Base-by-base conservation (phyloP, 2,113 vertebrate species). In the Phodopus roborovskii region DNA sequence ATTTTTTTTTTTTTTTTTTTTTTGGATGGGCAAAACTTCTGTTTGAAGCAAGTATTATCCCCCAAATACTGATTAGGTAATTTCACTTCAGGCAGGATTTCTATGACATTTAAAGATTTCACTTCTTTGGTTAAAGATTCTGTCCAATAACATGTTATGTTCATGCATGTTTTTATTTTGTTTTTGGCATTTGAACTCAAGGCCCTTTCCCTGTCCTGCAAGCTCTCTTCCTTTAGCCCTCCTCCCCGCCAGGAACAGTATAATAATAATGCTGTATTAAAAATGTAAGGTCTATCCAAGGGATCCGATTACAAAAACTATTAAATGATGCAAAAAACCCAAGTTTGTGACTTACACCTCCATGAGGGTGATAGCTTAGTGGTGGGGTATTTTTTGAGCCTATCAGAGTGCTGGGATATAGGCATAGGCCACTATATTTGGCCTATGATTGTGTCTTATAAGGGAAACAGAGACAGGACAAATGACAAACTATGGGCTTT, bases 401-500 rank as follows among this genome's bases (percentile, higher is more conserved):
- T 28, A 22, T 42, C 56, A 62, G 56, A 48, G 11, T 50, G 62
- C 39, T 4, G 39, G 28, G 10, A 45, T 48, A 33, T 10, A 48
- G 19, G 42, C 19, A 68, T 6, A 20, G 48, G 28, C 4, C 42
- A 24, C 64, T 22, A 8, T 13, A 36, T 68, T 70, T 70, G 64
- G 28, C 28, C 60, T 24, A 22, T 73, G 66, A 71, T 56, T 24
- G 22, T 64, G 36, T 83, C 88, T 94, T 74, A 56, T 50, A 26
- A 89, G 70, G 53, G n/a, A 96, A 92, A 88, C 64, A 16, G 13
- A 74, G 71, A 83, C 88, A 87, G 56, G 48, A 16, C 30, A n/a
- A n/a, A 7, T 78, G 48, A 48, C 66, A 90, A 94, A 88, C 26
- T 17, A 13, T 84, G 15, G 20, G 45, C 85, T 42, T 73, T 48